Base-by-base conservation (phyloP, 2,113 vertebrate species). In the Marmota flaviventris region DNA sequence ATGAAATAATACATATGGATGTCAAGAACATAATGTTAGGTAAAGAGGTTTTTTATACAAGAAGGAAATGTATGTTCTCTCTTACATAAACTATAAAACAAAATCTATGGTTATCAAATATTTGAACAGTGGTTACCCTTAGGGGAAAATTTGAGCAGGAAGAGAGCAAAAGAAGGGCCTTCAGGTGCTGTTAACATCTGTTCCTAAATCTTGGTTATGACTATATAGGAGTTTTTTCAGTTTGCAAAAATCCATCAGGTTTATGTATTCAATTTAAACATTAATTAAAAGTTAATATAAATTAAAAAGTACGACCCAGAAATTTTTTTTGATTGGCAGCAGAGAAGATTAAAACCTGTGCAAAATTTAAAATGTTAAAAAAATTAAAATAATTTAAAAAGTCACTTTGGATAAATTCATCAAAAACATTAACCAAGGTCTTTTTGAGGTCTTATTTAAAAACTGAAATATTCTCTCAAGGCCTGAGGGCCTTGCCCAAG, bases 371-470 rank as follows among this genome's bases (percentile, higher is more conserved):
- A 81, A 67, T 18, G 92, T 82, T 2, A 77, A 77, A 85, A 58
- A 85, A 61, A 56, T 51, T 48, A 32, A 88, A 90, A 72, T 93
- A 34, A 94, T 83, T 96, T 91, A 6, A 91, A 95, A 88, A 96
- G 42, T 93, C 34, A 72, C 65, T 92, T 93, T 51, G 32, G 27
- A 72, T 81, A 81, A 89, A 78, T 56, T 81, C 39, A 87, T 87
- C 17, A 37, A 70, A 95, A 91, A 94, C 72, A 93, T 67, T 70
- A 96, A 89, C 25, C 10, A 91, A 89, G 37, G 73, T n/a, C 85
- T 89, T 96, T 94, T 70, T 86, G 75, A 87, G 75, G 79, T 94
- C 84, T 93, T 94, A 90, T 91, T 93, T 97, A 93, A 97, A 96
- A 92, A 67, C 2, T 48, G 34, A 93, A 86, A 82, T 45, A 87